Base-by-base conservation (phyloP, 2,113 vertebrate genomes). In the Cervus canadensis region DNA sequence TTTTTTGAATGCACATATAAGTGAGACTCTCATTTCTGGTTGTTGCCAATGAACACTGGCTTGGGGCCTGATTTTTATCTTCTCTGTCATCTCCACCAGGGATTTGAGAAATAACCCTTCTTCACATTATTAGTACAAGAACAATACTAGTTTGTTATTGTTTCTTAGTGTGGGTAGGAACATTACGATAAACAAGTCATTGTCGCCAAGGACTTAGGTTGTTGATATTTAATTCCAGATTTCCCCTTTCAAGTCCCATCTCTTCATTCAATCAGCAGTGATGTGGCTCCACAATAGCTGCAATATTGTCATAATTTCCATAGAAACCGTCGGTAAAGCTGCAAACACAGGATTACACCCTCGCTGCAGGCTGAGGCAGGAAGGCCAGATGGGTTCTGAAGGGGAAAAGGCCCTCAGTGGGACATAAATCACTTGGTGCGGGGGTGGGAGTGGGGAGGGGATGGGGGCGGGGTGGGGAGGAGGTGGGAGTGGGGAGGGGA, bases 231-330 rank as follows among this genome's bases (percentile, higher is more conserved):
- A 87, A 90, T 96, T 97, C 64, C 92, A 95, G n/a, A 83, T 97
- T 97, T 94, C 93, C 96, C 83, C 94, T 97, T 96, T 94, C 91
- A 95, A 71, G 71, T 96, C 54, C 36, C 0, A 10, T 96, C 95
- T 96, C 52, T 52, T 91, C 56, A 28, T 95, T 96, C 74, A 95
- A 0, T 90, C 84, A 56, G 71, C 71, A 78, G 50, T 36, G 96
- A 79, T 57, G 78, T 84, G 64, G 33, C 79, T 94, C 71, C 64
- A 86, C 89, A 81, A 91, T 93, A 85, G 89, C 96, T 91, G 36
- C 71, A 95, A 95, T 97, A 88, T 97, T 97, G 97, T 98, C 71
- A 95, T 98, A 83, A 98, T 98, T 98, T 98, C 98, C 98, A 98
- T 96, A 97, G 98, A 98, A 98, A 97, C 98, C 97, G 82, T 97